These are phyloP conservation scores for Hipposideros larvatus DNA, from an alignment of 2,797 vertebrate genomes.

Conservation along the genomic window DNA sequence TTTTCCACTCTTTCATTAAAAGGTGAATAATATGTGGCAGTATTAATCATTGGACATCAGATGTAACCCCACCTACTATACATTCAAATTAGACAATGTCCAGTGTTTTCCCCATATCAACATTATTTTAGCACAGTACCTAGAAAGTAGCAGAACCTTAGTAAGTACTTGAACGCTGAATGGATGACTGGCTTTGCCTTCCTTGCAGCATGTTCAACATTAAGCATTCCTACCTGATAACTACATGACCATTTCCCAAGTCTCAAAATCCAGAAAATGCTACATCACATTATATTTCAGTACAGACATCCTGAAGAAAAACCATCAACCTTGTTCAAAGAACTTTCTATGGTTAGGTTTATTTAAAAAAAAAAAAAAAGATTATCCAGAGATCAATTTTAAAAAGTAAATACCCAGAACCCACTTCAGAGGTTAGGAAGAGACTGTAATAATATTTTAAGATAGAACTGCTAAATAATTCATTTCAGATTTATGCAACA, in stretches of 20 bases:
- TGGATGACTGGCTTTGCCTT: not conserved
- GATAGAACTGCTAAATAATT: not conserved
- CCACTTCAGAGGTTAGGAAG: not conserved
- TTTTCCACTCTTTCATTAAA: not conserved
- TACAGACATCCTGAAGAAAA: not conserved
- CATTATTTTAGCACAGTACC: not conserved
- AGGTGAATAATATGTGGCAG: not conserved
- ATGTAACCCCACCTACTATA: not conserved
- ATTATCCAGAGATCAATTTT: not conserved
- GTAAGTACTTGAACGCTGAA: not conserved
- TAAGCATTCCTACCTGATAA: not conserved
- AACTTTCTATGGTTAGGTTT: not conserved
- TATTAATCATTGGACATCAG: not conserved
- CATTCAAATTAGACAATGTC: not conserved
- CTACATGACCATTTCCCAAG: not conserved
- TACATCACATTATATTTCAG: not conserved
- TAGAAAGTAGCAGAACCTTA: not conserved
- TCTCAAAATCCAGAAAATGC: not conserved
- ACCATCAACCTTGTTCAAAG: not conserved
- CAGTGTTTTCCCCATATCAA: not conserved
- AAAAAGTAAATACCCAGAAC: not conserved
- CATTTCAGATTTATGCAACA: not conserved
- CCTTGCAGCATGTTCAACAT: not conserved
- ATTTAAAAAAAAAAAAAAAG: not conserved
- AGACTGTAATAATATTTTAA: slow-evolving; percentile 22